Evolutionary conservation across 92 coral and sea anemone species (phyloP).

Genomic region (Palythoa grandis): DNA sequence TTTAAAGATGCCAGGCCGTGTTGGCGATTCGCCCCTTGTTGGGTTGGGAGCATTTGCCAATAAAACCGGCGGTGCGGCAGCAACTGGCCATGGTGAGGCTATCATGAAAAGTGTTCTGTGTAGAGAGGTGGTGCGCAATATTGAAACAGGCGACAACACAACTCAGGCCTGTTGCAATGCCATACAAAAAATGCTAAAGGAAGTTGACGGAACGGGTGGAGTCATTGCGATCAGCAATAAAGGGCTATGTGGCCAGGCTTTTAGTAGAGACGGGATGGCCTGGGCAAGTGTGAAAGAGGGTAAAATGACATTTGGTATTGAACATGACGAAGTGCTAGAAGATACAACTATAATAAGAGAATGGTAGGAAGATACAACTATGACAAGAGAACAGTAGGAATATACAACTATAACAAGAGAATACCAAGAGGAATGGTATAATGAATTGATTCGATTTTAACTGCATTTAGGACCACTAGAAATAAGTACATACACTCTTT

Average conservation of each 20-base stretch:
- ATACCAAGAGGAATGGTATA: too few species aligned
- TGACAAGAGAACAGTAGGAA: not conserved
- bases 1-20: constrained; percentile 79
- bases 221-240: constrained; percentile 77
- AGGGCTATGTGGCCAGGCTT: constrained; percentile 77
- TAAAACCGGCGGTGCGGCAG: constrained; percentile 72
- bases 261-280: constrained; percentile 71
- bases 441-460: too few species aligned
- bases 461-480: too few species aligned
- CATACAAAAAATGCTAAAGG: constrained; percentile 56
- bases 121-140: constrained; percentile 70
- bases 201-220: constrained; percentile 76
- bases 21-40: constrained; percentile 88
- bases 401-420: not conserved
- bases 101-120: constrained; percentile 85
- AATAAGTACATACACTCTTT: too few species aligned
- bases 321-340: constrained; percentile 56
- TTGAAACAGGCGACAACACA: constrained; percentile 73
- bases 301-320: constrained; percentile 67
- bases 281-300: constrained; percentile 88
- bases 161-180: constrained; percentile 65
- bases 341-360: too few species aligned
- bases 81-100: constrained; percentile 94
- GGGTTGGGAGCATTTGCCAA: constrained; percentile 94
- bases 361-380: constrained; percentile 1